Base-by-base conservation (phyloP, 1,140 invertebrate genomes). In the Drosophila prosaltans region DNA sequence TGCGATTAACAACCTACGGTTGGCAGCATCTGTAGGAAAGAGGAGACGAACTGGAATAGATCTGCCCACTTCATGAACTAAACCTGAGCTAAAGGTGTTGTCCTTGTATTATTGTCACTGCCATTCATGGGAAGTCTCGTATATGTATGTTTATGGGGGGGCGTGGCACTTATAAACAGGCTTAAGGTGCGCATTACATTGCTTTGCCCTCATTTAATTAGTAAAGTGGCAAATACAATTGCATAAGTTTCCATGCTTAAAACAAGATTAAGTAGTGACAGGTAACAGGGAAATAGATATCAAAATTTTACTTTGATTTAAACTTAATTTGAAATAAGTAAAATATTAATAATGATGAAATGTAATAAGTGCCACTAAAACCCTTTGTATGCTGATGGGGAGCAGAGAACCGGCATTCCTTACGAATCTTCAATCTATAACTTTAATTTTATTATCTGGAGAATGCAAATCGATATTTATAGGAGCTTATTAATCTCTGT, bases 181-280 rank as follows among this genome's bases (percentile, higher is more conserved):
- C 43, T 11, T 54, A 16, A 61, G 21, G 59, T 16, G 36, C 36
- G 65, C 39, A 57, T 69, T 54, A 48, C 69, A 74, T 43, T 57
- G 66, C 60, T 40, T 69, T 51, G 24, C 45, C n/a, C 45, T 69
- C 16, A 69, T 78, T 86, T 84, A 81, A 74, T 81, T 72, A 85
- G 74, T 60, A 69, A 67, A 84, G 78, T 81, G 81, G 75, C 65
- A 55, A 67, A 70, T 48, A 54, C 67, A 67, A 78, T 84, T 80
- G n/a, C n/a, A 51, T 26, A 26, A 26, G 45, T 51, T 8, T 1
- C 2, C 4, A 30, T 30, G 28, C 16, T 30, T 30, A 30, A 30
- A 2, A 30, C 2, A 30, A 30, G 28, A 30, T 2, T 30, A 30
- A 16, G 16, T 16, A 16, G 16, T 16, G 16, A 16, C 16, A 16